These are phyloP conservation scores for Dermochelys coriacea DNA, from an alignment of 2,797 vertebrate genomes.

Conservation along the genomic window DNA sequence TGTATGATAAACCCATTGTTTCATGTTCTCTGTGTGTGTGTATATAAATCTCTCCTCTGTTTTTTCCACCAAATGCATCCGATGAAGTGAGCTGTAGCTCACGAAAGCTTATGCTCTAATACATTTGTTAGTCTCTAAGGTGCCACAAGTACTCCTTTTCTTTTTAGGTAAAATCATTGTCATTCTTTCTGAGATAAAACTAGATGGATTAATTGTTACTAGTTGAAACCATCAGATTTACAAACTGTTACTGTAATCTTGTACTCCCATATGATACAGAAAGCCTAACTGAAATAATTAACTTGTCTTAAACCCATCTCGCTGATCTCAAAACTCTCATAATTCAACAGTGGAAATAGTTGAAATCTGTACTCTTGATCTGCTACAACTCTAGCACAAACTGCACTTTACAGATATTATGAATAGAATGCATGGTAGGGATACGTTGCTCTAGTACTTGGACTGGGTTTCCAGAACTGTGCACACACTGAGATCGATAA, in stretches of 20 bases:
- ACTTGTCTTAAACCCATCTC: neutral
- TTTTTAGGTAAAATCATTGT: neutral
- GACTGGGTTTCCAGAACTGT: neutral
- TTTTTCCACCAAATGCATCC: no score
- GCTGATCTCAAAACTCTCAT: neutral
- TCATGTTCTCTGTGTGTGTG: no score
- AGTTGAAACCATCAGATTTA: neutral
- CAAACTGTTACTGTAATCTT: neutral
- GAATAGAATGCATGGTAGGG: accelerated
- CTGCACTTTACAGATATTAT: neutral
- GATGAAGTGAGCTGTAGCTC: no score
- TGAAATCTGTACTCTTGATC: neutral
- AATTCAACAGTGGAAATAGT: no score
- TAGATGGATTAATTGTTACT: neutral
- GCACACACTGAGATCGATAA: neutral
- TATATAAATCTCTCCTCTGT: no score
- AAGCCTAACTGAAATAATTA: neutral
- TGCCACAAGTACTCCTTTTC: no score
- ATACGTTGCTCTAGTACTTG: neutral
- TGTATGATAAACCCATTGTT: no score
- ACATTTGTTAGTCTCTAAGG: no score
- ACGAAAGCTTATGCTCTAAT: no score
- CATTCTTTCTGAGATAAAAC: neutral
- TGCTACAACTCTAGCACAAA: neutral
- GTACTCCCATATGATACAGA: neutral